phyloP scores from a whole-genome alignment of 2,113 vertebrate species.

The Neodontobutis hainanensis region DNA sequence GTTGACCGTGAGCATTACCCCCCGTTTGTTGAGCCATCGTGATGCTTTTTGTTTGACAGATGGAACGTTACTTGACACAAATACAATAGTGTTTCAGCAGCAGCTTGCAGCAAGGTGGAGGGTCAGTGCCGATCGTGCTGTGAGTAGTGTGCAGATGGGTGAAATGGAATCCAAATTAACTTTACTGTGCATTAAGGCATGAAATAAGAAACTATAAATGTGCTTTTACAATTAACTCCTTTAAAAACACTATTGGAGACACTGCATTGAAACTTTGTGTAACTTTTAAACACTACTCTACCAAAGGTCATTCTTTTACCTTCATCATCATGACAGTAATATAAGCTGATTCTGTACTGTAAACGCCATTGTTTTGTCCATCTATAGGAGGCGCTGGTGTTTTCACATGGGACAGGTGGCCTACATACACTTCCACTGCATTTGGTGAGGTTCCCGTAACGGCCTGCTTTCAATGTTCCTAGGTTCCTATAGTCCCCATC shows the following conservation, averaged over 20 bases:
- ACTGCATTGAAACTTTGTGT: not conserved
- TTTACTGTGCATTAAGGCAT: constrained; percentile 2
- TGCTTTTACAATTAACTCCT: not conserved
- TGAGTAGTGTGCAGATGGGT: constrained; percentile 1
- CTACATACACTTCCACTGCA: constrained; percentile 81
- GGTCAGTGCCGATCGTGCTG: constrained; percentile 24
- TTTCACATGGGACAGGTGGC: constrained; percentile 82
- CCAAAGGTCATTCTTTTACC: not conserved
- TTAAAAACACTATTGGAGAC: not conserved
- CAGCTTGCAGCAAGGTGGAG: constrained; percentile 23
- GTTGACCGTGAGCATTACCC: constrained; percentile 25
- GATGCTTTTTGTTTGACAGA: constrained; percentile 15
- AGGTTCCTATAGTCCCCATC: constrained; percentile 47
- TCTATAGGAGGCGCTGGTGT: constrained; percentile 83
- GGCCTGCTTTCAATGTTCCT: constrained; percentile 74
- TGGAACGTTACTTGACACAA: constrained; percentile 19
- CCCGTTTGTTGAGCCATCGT: not conserved
- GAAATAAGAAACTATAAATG: not conserved
- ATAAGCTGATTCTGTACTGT: constrained; percentile 57
- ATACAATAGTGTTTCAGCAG: constrained; percentile 9
- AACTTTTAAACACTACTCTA: not conserved
- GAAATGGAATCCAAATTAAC: constrained; percentile 20
- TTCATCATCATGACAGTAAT: constrained; percentile 41
- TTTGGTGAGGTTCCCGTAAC: constrained; percentile 80
- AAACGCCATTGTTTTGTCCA: constrained; percentile 81